phyloP scores from a whole-genome alignment of 2,797 vertebrate species.

The Oophaga sylvatica region DNA sequence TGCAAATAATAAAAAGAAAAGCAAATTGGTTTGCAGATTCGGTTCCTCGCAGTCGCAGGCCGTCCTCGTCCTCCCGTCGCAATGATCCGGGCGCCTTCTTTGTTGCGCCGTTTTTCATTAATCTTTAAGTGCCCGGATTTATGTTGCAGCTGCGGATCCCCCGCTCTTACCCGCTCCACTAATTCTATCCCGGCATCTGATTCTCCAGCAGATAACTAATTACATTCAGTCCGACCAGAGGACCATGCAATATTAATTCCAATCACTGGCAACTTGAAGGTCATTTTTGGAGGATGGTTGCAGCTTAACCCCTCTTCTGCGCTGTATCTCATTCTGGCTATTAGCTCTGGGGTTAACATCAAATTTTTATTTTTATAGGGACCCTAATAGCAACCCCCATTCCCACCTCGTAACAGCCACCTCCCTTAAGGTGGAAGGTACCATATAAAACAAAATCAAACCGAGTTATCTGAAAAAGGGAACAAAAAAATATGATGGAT shows the following conservation, averaged over 20 bases:
- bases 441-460: too few relatives aligned
- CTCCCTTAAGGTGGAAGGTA: too few relatives aligned
- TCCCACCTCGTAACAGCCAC: too few relatives aligned
- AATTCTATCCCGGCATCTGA: constrained; percentile 17
- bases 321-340: not conserved
- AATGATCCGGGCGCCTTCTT: constrained; percentile 14
- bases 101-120: constrained; percentile 43
- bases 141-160: constrained; percentile 40
- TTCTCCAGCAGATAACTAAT: not conserved
- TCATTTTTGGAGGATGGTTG: constrained; percentile 27
- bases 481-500: too few relatives aligned
- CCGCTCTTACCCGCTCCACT: constrained; percentile 5
- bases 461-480: too few relatives aligned
- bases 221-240: not conserved
- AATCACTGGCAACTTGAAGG: constrained; percentile 20
- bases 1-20: not conserved
- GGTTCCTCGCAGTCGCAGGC: not conserved
- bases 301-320: constrained; percentile 19
- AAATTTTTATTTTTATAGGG: not conserved
- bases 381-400: too few relatives aligned
- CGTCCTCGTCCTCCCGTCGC: not conserved
- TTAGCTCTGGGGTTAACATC: not conserved
- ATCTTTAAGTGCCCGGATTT: constrained; percentile 43
- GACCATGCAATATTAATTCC: constrained; percentile 40
- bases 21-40: not conserved